Conservation (phyloP, 2,888 invertebrate species). For the Athripsodes cinereus region DNA sequence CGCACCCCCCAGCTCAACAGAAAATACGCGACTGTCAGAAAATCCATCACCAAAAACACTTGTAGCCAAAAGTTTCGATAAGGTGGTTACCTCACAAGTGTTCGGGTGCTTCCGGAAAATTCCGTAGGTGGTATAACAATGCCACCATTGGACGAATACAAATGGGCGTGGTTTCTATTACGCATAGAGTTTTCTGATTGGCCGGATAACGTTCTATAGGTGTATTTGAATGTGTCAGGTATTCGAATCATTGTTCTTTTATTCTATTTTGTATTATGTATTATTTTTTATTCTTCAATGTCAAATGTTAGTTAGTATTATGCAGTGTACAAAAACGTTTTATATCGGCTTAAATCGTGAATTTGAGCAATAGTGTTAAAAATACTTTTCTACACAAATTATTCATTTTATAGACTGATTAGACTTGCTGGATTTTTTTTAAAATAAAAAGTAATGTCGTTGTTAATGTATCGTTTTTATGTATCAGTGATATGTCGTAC, state of each 20-base stretch:
- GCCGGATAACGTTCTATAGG: conserved; percentile 36
- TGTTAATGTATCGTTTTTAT: too few relatives aligned
- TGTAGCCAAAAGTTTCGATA: conserved; percentile 15
- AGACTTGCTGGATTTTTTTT: too few relatives aligned
- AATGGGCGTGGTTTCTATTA: conserved; percentile 52
- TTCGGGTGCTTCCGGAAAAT: conserved; percentile 15
- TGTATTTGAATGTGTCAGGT: conserved; percentile 6
- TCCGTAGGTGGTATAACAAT: conserved; percentile 12
- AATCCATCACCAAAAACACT: conserved; percentile 23
- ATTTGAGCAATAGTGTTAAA: too few relatives aligned
- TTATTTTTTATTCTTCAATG: not conserved
- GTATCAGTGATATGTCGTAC: too few relatives aligned
- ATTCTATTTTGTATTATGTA: not conserved
- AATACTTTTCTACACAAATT: too few relatives aligned
- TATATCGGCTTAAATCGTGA: too few relatives aligned
- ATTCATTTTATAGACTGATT: too few relatives aligned
- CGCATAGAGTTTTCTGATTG: conserved; percentile 52
- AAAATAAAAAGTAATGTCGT: too few relatives aligned
- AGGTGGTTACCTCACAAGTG: conserved; percentile 2
- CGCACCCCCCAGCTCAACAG: conserved; percentile 15
- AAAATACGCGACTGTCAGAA: conserved; percentile 26
- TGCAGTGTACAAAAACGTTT: too few relatives aligned
- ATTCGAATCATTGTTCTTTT: not conserved
- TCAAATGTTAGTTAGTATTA: not conserved
- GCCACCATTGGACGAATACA: conserved; percentile 15